Conservation (phyloP, 2,797 vertebrate species). For the Stomatorhinus walkeri region DNA sequence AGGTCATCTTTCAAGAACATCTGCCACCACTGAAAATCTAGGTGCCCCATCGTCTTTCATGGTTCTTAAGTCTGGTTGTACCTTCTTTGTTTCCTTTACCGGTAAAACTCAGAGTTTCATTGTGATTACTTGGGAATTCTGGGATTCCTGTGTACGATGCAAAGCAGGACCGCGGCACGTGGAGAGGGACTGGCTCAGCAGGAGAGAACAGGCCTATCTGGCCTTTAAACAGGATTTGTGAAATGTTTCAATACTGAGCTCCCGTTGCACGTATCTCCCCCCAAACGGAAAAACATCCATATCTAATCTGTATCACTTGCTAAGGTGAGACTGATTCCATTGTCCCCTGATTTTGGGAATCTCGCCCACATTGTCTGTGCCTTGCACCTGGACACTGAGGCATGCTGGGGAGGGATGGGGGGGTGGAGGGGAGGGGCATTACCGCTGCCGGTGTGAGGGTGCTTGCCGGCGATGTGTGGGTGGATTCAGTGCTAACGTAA, state of each 20-base stretch:
- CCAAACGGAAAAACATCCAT: background rate
- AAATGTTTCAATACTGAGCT: background rate
- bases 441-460: background rate
- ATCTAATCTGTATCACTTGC: background rate
- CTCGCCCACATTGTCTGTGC: background rate
- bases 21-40: background rate
- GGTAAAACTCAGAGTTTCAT: background rate
- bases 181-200: background rate
- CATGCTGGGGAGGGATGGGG: background rate
- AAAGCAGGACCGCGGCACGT: background rate
- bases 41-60: background rate
- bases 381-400: background rate
- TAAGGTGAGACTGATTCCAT: background rate
- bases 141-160: background rate
- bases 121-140: background rate
- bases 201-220: background rate
- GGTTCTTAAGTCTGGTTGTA: background rate
- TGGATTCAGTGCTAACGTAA: background rate
- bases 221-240: background rate
- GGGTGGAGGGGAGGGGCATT: background rate
- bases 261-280: background rate
- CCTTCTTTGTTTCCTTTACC: background rate
- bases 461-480: background rate
- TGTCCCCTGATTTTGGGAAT: background rate
- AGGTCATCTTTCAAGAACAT: background rate